A percentile compares a stretch with the other conserved stretches of the same genome.
phyloP scores from a whole-genome alignment of 2,113 vertebrate species.

The Alethe castanea region DNA sequence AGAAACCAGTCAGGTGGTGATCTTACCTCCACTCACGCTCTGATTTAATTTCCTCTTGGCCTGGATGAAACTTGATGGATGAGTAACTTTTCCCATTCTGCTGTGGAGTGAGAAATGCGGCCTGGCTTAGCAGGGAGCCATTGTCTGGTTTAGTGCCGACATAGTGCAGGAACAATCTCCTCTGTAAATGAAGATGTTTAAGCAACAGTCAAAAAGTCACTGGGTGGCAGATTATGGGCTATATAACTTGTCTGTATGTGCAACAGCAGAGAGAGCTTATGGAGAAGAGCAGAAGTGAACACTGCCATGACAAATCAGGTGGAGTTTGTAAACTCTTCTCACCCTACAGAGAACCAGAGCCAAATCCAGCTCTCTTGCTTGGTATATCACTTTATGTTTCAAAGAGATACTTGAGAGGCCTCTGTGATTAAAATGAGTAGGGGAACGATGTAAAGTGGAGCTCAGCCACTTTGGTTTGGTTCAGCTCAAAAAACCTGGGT shows the following conservation, averaged over 20 bases:
- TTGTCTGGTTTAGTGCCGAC: background rate
- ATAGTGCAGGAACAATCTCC: background rate
- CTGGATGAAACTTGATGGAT: background rate
- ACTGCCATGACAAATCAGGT: rapidly evolving
- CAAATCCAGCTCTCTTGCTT: background rate
- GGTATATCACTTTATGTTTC: background rate
- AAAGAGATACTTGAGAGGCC: background rate
- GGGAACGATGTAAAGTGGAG: background rate
- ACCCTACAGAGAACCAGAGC: background rate
- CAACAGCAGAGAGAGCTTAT: background rate
- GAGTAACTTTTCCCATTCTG: background rate
- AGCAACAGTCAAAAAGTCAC: background rate
- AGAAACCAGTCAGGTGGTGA: background rate
- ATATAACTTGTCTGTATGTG: background rate
- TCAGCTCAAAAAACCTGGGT: background rate
- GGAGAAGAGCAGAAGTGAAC: rapidly evolving
- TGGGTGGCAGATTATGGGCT: background rate
- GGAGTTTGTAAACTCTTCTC: background rate
- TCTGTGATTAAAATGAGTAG: background rate
- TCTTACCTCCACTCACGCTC: rapidly evolving
- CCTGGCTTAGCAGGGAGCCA: background rate
- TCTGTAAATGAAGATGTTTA: background rate
- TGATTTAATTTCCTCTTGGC: background rate
- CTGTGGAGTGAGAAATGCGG: rapidly evolving
- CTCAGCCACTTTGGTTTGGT: background rate